Evolutionary conservation across 1,140 invertebrate species (phyloP).

Genomic region (Drosophila pseudoananassae): DNA sequence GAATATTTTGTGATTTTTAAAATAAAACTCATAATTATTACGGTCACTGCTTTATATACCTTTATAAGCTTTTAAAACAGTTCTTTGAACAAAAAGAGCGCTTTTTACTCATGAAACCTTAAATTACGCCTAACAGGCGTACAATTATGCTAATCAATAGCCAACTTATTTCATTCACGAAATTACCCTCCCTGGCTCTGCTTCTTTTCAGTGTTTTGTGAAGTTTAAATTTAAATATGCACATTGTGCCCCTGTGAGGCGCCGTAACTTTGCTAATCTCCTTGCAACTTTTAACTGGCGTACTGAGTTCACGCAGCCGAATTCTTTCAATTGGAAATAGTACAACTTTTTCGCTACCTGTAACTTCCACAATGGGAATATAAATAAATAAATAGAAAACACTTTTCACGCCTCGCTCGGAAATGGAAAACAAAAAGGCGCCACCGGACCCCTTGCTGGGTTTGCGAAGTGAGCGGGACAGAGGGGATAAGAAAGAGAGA

Average conservation of each 20-base stretch:
- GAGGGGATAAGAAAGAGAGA: slow-evolving; percentile 51
- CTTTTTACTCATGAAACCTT: too few relatives aligned
- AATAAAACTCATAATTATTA: too few relatives aligned
- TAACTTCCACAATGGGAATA: slow-evolving; percentile 62
- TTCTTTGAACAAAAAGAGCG: too few relatives aligned
- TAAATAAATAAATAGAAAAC: slow-evolving; percentile 80
- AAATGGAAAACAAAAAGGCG: slow-evolving; percentile 51
- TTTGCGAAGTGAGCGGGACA: neutral
- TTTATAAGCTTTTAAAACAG: too few relatives aligned
- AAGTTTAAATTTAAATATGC: slow-evolving; percentile 4
- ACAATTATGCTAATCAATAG: slow-evolving; percentile 1
- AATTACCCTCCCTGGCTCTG: neutral
- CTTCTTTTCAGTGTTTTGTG: neutral
- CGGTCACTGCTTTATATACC: too few relatives aligned
- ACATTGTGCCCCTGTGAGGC: neutral
- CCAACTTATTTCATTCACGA: slow-evolving; percentile 1
- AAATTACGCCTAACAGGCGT: too few relatives aligned
- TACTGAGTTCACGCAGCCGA: neutral
- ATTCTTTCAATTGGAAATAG: neutral
- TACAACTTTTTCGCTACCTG: slow-evolving; percentile 18
- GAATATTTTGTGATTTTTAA: too few relatives aligned
- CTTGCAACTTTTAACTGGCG: slow-evolving; percentile 3
- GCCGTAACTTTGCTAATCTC: slow-evolving; percentile 16
- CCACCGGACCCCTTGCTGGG: neutral
- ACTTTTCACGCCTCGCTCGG: slow-evolving; percentile 64